Evolutionary conservation across 2,113 vertebrate species (phyloP).

Genomic region (Megaptera novaeangliae): DNA sequence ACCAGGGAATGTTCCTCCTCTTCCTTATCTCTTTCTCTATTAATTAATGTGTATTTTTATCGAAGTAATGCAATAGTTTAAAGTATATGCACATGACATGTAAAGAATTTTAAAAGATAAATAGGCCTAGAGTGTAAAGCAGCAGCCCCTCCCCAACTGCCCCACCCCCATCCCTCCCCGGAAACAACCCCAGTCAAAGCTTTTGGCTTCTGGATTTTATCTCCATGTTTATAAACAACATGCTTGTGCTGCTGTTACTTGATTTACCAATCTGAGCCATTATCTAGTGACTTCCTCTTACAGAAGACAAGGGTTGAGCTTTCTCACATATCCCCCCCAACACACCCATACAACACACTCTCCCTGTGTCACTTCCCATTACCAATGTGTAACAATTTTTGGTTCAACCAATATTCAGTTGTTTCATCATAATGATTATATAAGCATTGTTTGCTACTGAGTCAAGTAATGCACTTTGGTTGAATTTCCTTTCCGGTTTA

Average conservation of each 20-base stretch:
- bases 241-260: neutral
- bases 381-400: neutral
- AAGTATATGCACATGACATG: neutral
- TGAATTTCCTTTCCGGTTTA: neutral
- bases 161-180: neutral
- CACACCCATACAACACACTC: neutral
- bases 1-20: neutral
- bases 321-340: neutral
- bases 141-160: neutral
- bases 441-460: neutral
- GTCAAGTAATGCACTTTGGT: neutral
- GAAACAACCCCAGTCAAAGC: neutral
- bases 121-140: neutral
- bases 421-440: neutral
- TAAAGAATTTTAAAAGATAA: neutral
- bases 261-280: neutral
- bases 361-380: neutral
- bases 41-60: constrained; percentile 29
- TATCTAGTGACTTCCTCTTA: neutral
- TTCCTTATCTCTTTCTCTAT: neutral
- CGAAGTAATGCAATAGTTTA: neutral
- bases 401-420: neutral
- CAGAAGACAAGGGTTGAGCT: neutral
- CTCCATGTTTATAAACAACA: neutral
- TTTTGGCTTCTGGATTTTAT: neutral